A percentile compares a stretch with the other conserved stretches of the same genome.
These are phyloP conservation scores for Silurus glanis DNA, from an alignment of 2,113 vertebrate species.

Conservation along the genomic window DNA sequence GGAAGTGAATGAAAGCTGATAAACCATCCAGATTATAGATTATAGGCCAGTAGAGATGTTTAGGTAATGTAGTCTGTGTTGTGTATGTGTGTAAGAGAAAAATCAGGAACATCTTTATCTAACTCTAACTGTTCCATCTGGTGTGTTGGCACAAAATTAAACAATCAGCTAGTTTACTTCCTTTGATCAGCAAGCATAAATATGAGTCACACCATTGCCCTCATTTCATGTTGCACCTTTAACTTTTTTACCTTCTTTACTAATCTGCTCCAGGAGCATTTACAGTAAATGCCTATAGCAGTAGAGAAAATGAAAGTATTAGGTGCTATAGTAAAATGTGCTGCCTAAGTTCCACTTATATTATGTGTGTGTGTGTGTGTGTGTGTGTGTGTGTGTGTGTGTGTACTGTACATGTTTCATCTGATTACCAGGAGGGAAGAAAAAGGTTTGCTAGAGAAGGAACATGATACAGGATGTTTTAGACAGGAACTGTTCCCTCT, in stretches of 20 bases:
- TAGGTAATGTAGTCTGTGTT: background rate
- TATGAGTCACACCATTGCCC: slow-evolving; percentile 20
- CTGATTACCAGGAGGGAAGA: background rate
- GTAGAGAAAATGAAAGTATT: slow-evolving; percentile 39
- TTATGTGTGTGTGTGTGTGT: background rate
- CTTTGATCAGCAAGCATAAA: background rate
- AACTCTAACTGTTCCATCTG: background rate
- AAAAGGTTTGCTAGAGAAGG: background rate
- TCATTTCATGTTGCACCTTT: slow-evolving; percentile 4
- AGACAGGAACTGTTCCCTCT: background rate
- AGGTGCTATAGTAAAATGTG: background rate
- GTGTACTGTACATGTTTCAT: background rate
- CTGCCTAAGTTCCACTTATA: slow-evolving; percentile 7
- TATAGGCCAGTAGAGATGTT: background rate
- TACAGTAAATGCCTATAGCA: slow-evolving; percentile 36
- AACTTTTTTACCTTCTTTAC: slow-evolving; percentile 16
- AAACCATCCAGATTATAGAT: background rate
- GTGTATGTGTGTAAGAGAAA: background rate
- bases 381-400: background rate
- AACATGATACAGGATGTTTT: background rate
- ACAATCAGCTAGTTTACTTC: background rate
- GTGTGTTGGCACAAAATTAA: background rate
- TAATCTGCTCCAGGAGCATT: slow-evolving; percentile 10
- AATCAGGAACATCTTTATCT: background rate
- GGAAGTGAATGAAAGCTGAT: background rate